Base-by-base conservation (phyloP, 2,113 vertebrate genomes). In the Tetrax tetrax region DNA sequence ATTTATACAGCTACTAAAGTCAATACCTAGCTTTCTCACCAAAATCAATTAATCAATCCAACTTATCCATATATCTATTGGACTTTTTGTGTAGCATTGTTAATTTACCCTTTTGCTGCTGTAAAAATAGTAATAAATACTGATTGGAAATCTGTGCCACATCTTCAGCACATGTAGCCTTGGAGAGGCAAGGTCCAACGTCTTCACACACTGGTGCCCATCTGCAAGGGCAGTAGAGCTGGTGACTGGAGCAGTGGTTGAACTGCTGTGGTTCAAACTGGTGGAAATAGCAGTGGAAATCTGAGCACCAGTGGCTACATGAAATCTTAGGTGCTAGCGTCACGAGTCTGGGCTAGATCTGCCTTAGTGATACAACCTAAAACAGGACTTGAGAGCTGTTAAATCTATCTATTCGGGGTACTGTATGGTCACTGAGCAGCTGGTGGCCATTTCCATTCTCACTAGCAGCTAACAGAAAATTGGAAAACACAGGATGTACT, bases 241-340 rank as follows among this genome's bases (percentile, higher is more conserved):
- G 17, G 9, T 15, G 16, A 51, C 13, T 14, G 29, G 12, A 47
- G 14, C 3, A 1, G 25, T 7, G 5, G 1, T 15, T 56, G 53
- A 51, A 72, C 21, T 13, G 12, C 37, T 51, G 1, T 28, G 24
- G 20, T 33, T 53, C 12, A 18, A 70, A 43, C n/a, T 45, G 19
- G 13, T 53, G n/a, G 45, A n/a, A 95, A 45, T 6, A 16, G 33
- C 37, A 83, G 12, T 21, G 28, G 76, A 18, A 45, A 51, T 33
- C 68, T 81, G 21, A 91, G 66, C 18, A 27, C 22, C 18, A 47
- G 18, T 23, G 53, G 7, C 61, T 78, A 6, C 56, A 23, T 33
- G 20, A 70, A 81, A 84, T 33, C 14, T 29, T 35, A 28, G 27
- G 21, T 59, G 38, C 17, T 51, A 11, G 33, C 29, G 17, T 25